Evolutionary conservation across 2,797 vertebrate species (phyloP), one percentile per base, ranked within the genome.

Genomic region (Cichlasoma orientale): DNA sequence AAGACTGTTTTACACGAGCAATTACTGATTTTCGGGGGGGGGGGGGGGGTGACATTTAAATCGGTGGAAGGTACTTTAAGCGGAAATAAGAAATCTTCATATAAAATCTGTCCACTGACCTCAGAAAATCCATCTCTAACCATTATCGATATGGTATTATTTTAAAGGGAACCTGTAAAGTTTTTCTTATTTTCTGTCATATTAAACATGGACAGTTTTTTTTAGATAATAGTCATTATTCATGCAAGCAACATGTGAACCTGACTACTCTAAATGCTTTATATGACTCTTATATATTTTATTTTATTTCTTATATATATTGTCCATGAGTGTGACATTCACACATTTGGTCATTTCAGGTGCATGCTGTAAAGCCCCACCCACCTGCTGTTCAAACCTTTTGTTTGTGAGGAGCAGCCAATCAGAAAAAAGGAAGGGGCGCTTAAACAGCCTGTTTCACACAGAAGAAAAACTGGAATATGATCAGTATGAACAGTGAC

Each of bases 41-140:
- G n/a, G n/a, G n/a, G n/a, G n/a, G n/a, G n/a, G n/a, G n/a, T 68
- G 2, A n/a, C 44, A 50, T 18, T 59, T 55, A 59, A 68, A 63
- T 41, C 61, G 38, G 41, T 73, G 27, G 19, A 68, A 3, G 4
- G 31, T 50, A 14, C 38, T 27, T 23, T 41, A 5, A 4, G 23
- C 5, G 2, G 11, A 25, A 19, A 33, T 27, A 55, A 19, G 25
- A 47, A 38, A 53, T 56, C 7, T 50, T 38, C 14, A 3, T 53
- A 2, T 70, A 61, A 33, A 53, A 14, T 33, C 23, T 56, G 3
- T 38, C 23, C 38, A 18, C 21, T 38, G 31, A 59, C 36, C 36
- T 21, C 44, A 57, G 38, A 71, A 19, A 44, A 63, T 63, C 63
- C 52, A 16, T 19, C 21, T 2, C 63, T 9, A 66, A 7, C 23